Evolutionary conservation across 2,113 vertebrate species (phyloP).

Genomic region (Pampusana beccarii): DNA sequence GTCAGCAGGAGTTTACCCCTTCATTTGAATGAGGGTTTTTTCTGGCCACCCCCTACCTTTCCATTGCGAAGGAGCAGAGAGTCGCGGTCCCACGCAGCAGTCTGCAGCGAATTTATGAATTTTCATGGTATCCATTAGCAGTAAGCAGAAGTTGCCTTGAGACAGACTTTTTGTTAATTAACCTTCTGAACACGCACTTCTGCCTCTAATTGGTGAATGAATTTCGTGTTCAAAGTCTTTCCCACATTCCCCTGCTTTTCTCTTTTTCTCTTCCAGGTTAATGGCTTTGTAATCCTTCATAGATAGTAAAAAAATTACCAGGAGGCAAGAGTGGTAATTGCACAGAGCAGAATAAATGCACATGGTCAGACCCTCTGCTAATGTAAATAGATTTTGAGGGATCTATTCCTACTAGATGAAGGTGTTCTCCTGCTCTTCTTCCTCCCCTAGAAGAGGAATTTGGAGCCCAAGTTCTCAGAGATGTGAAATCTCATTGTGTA

Average conservation of each 20-base stretch:
- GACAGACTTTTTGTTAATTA: slow-evolving; percentile 46
- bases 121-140: slow-evolving; percentile 43
- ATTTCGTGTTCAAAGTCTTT: slow-evolving; percentile 40
- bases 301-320: slow-evolving; percentile 14
- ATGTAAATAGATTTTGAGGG: not conserved
- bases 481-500: not conserved
- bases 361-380: not conserved
- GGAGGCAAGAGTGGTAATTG: not conserved
- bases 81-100: not conserved
- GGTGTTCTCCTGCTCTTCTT: not conserved
- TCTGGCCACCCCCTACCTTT: not conserved
- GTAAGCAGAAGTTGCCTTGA: slow-evolving; percentile 40
- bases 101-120: slow-evolving; percentile 11
- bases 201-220: slow-evolving; percentile 27
- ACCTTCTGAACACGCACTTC: not conserved
- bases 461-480: not conserved
- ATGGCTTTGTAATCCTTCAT: slow-evolving; percentile 7
- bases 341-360: not conserved
- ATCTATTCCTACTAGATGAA: not conserved
- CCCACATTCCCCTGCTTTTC: not conserved
- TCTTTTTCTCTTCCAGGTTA: slow-evolving; percentile 28
- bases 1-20: not conserved
- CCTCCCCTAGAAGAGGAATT: not conserved
- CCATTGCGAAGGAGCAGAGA: not conserved
- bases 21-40: not conserved